Conservation (phyloP, 2,113 vertebrate genomes). For the Spizaetus ornatus region DNA sequence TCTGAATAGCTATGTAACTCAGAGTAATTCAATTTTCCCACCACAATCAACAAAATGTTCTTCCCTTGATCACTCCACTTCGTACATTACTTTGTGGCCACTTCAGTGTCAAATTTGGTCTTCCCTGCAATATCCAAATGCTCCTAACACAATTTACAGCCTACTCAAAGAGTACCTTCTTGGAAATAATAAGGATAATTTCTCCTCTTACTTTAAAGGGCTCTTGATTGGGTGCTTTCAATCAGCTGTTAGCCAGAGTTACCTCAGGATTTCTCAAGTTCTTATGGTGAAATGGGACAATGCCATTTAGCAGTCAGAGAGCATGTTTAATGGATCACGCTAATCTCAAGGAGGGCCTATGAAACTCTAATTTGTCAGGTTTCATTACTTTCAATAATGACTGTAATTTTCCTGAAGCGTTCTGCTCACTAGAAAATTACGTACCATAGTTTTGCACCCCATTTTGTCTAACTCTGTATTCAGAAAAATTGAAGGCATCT, state of each 20-base stretch:
- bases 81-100: slow-evolving; percentile 11
- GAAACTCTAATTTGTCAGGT: slow-evolving; percentile 62
- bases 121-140: slow-evolving; percentile 30
- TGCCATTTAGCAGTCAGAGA: slow-evolving; percentile 41
- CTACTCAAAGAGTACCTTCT: slow-evolving; percentile 30
- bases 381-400: slow-evolving; percentile 65
- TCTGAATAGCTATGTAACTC: slow-evolving; percentile 7
- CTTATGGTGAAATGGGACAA: slow-evolving; percentile 23
- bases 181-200: slow-evolving; percentile 59
- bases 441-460: slow-evolving; percentile 17
- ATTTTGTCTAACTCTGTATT: not conserved
- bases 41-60: slow-evolving; percentile 54
- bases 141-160: slow-evolving; percentile 51
- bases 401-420: slow-evolving; percentile 46
- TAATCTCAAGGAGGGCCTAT: slow-evolving; percentile 56
- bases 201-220: slow-evolving; percentile 28
- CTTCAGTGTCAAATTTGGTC: slow-evolving; percentile 50
- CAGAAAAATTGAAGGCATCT: not conserved
- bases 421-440: slow-evolving; percentile 47
- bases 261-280: slow-evolving; percentile 11
- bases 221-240: slow-evolving; percentile 26
- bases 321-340: slow-evolving; percentile 51
- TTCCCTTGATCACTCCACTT: slow-evolving; percentile 22
- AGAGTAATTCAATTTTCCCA: slow-evolving; percentile 50
- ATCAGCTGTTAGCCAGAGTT: slow-evolving; percentile 25